These are phyloP conservation scores for Hypsibius dujardini DNA, from an alignment of 1,140 invertebrate genomes.

Conservation along the genomic window DNA sequence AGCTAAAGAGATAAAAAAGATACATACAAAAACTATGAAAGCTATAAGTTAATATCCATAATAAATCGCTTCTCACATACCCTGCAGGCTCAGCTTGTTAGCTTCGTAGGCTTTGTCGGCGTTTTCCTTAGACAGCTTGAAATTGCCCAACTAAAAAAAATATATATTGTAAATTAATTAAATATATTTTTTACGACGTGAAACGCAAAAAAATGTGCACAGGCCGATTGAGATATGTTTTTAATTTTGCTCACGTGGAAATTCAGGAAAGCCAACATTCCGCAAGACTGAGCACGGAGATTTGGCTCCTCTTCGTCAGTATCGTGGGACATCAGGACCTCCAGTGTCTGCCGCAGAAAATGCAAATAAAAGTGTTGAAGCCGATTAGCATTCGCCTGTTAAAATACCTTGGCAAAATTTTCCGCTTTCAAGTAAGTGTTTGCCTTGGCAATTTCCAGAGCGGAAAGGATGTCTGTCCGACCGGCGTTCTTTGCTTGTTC, in stretches of 20 bases:
- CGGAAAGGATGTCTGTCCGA: background rate
- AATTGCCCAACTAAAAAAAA: background rate
- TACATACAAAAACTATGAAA: background rate
- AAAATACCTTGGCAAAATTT: slow-evolving; percentile 5
- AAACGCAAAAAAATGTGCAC: background rate
- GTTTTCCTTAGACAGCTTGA: background rate
- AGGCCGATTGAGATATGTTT: too few relatives aligned
- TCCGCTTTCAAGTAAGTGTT: background rate
- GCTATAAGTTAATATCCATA: background rate
- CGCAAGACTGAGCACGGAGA: background rate
- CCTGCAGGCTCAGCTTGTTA: background rate
- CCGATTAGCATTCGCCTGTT: background rate
- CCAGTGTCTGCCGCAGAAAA: background rate
- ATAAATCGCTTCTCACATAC: background rate
- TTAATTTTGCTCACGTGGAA: background rate
- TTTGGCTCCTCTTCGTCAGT: background rate
- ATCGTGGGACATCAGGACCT: background rate
- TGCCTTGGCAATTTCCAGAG: slow-evolving; percentile 13
- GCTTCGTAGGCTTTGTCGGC: background rate
- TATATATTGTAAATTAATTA: background rate
- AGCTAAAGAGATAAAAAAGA: background rate
- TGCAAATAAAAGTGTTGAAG: background rate
- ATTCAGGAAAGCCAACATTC: background rate
- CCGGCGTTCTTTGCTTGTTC: background rate
- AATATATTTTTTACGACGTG: background rate